Base-by-base conservation (phyloP, 2,888 invertebrate species). In the Bunonema sp. region DNA sequence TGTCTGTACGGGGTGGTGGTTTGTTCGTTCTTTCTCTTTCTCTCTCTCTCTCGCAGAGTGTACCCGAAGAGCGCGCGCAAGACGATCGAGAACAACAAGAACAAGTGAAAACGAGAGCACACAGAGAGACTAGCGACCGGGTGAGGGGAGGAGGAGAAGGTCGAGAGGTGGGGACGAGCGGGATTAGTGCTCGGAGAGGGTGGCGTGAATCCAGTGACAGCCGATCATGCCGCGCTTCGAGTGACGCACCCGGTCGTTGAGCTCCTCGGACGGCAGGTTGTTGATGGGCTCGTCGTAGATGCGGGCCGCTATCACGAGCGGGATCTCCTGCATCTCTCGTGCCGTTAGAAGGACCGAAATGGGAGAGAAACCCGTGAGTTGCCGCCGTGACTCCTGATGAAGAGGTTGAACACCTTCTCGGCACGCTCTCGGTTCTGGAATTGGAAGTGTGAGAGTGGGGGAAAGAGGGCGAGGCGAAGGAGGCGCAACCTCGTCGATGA, bases 381-480 rank as follows among this genome's bases (percentile, higher is more conserved):
- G n/a, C n/a, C n/a, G n/a, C n/a, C n/a, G n/a, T n/a, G n/a, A n/a
- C n/a, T n/a, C 50, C 55, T 58, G 31, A 67, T 56, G 35, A 66
- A 67, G 16, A 65, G 51, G 35, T 67, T 61, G 63, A 66, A 67
- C 10, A 67, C 50, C 41, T 65, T 61, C 43, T 67, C 57, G 18
- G 65, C 65, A 31, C 66, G 57, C 32, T 46, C 51, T 19, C 59
- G 46, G 39, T 67, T 66, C 57, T 60, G 39, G 31, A n/a, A 29
- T 31, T n/a, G 15, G 7, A 40, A n/a, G 10, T 28, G 7, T 28
- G 20, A n/a, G 8, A 44, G 35, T 12, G n/a, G 29, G 29, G 18
- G 21, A 7, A 32, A 8, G 7, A 22, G 18, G 4, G 12, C 4
- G 16, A 18, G 10, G 28, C 10, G 26, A 28, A 23, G 15, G 7